Base-by-base conservation (phyloP, 2,113 vertebrate species). In the Bombycilla garrulus region DNA sequence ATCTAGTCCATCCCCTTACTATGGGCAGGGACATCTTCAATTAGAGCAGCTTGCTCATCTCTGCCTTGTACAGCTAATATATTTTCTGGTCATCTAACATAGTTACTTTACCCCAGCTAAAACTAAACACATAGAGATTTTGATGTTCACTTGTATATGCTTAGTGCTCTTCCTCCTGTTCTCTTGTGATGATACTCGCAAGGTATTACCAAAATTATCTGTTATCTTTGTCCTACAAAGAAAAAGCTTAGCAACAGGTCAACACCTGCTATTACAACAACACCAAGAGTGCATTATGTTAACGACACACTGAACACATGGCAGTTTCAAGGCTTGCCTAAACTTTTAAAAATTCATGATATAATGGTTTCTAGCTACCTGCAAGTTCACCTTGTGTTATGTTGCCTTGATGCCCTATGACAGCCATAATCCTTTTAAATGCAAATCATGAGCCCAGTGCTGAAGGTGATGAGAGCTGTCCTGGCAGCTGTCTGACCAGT, bases 401-500 rank as follows among this genome's bases (percentile, higher is more conserved):
- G 10, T 83, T 92, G 79, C 47, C 40, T 56, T 87, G 57, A 82
- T 88, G 36, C 38, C 31, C 19, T 71, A 2, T 93, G 92, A 51
- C 84, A 93, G 53, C 81, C 67, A 51, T 8, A 85, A 44, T 71
- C 29, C 57, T 84, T 81, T 79, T 45, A 81, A 78, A 86, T n/a
- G 40, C 31, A 70, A 60, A 71, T 86, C 40, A 15, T 84, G n/a
- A 40, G 42, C 12, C 50, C 15, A 18, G 47, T 44, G 57, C 44
- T 81, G 70, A 84, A 51, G 57, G 23, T 74, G 86, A 86, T 0
- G 19, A 79, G 65, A 94, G 12, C 31, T 81, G 51, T 87, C 40
- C 67, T 85, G 84, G 57, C 96, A 96, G 92, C 84, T 95, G n/a
- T 66, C 84, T 84, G 73, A 67, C 56, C 64, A 78, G n/a, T 60